Conservation (phyloP, 2,797 vertebrate species). For the Sebastes alutus region DNA sequence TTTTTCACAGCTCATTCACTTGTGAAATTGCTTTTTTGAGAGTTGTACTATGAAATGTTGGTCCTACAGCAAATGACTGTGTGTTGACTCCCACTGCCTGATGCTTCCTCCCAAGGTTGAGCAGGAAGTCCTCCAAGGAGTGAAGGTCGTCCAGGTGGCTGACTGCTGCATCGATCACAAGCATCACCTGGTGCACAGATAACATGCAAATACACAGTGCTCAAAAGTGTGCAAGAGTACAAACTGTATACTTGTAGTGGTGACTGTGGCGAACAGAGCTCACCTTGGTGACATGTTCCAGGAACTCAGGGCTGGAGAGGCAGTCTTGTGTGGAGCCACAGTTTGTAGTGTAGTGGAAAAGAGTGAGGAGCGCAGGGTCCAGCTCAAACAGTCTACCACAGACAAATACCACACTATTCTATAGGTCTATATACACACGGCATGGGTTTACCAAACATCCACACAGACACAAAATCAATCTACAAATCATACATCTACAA, state of each 20-base stretch:
- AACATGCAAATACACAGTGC: background rate
- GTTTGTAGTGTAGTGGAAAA: slow-evolving; percentile 92
- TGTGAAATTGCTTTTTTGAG: slow-evolving; percentile 10
- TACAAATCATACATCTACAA: slow-evolving; percentile 42
- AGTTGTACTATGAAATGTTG: slow-evolving; percentile 5
- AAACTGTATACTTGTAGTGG: background rate
- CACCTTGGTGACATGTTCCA: slow-evolving; percentile 96
- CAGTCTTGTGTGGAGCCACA: slow-evolving; percentile 90
- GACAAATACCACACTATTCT: slow-evolving; percentile 58
- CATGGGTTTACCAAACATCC: slow-evolving; percentile 17
- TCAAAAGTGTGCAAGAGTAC: background rate
- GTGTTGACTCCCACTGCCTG: slow-evolving; percentile 90
- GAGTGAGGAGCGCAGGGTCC: slow-evolving; percentile 89
- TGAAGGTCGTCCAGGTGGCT: slow-evolving; percentile 91
- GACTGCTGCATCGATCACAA: slow-evolving; percentile 94
- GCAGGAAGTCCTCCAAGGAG: slow-evolving; percentile 91
- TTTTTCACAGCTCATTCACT: slow-evolving; percentile 1
- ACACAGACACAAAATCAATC: slow-evolving; percentile 35
- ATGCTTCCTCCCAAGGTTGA: slow-evolving; percentile 92
- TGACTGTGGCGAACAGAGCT: slow-evolving; percentile 55
- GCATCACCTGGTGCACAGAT: slow-evolving; percentile 87
- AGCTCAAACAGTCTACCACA: slow-evolving; percentile 91
- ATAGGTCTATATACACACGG: slow-evolving; percentile 25
- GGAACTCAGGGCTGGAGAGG: slow-evolving; percentile 91
- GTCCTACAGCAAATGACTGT: slow-evolving; percentile 91